Conservation (phyloP, 1,140 invertebrate genomes). For the Whitmania pigra region DNA sequence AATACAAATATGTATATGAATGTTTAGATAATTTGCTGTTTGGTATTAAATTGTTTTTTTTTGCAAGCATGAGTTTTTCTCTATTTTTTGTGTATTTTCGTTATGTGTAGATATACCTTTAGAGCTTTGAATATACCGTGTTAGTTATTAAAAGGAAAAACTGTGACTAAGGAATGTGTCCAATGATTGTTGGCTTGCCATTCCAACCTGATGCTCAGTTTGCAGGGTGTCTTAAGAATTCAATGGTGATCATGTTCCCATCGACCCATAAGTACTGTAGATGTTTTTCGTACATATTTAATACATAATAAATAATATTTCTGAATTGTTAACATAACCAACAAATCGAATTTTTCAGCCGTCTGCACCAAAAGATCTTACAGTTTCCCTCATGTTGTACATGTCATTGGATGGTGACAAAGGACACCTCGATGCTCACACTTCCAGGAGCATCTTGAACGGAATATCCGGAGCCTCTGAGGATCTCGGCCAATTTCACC, state of each 20-base stretch:
- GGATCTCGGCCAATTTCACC: slow-evolving; percentile 62
- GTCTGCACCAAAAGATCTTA: slow-evolving; percentile 19
- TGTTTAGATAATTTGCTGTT: no score
- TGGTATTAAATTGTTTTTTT: no score
- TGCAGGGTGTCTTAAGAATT: no score
- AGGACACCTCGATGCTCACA: slow-evolving; percentile 33
- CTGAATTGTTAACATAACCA: background rate
- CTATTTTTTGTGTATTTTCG: background rate
- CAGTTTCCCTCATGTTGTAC: slow-evolving; percentile 47
- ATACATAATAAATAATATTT: background rate
- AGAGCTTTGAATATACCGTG: no score
- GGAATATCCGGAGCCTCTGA: slow-evolving; percentile 64
- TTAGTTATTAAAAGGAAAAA: no score
- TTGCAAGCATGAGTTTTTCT: background rate
- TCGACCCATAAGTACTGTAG: no score
- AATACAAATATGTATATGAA: no score
- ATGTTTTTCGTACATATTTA: background rate
- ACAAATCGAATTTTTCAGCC: slow-evolving; percentile 18
- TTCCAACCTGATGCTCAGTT: no score
- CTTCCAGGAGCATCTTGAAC: slow-evolving; percentile 48
- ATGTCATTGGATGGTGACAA: slow-evolving; percentile 39
- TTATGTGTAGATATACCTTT: background rate
- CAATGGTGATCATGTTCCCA: no score
- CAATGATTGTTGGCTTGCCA: no score
- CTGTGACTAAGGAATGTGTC: no score